A percentile compares a stretch with the other conserved stretches of the same genome.
These are phyloP conservation scores for Phaethon lepturus DNA, from an alignment of 2,113 vertebrate genomes.

Conservation along the genomic window DNA sequence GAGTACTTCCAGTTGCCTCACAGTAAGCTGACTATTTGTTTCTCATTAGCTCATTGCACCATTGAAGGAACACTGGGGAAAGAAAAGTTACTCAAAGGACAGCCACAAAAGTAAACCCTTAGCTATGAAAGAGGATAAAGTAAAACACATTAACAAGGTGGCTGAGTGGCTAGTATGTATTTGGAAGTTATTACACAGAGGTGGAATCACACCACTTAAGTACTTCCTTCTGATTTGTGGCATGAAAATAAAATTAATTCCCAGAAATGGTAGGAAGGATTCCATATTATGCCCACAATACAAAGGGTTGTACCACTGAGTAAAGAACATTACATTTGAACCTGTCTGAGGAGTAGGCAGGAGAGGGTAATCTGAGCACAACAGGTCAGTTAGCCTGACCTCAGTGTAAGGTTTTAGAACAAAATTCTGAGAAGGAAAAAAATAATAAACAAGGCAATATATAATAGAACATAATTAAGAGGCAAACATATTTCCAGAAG, in stretches of 20 bases:
- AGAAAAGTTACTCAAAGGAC: neutral
- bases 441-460: neutral
- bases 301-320: neutral
- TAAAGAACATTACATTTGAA: no score
- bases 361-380: neutral
- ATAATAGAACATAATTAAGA: neutral
- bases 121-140: neutral
- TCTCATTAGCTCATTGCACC: neutral
- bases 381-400: neutral
- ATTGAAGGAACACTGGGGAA: neutral
- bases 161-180: neutral
- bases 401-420: neutral
- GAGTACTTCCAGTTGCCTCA: neutral
- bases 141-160: neutral
- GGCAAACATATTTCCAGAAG: neutral
- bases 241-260: neutral
- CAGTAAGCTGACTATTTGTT: neutral
- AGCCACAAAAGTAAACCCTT: neutral
- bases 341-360: neutral
- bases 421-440: neutral
- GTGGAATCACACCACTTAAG: neutral
- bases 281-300: neutral
- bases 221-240: neutral
- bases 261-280: neutral
- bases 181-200: neutral